Base-by-base conservation (phyloP, 2,888 invertebrate species). In the Caenorhabditis sp. region DNA sequence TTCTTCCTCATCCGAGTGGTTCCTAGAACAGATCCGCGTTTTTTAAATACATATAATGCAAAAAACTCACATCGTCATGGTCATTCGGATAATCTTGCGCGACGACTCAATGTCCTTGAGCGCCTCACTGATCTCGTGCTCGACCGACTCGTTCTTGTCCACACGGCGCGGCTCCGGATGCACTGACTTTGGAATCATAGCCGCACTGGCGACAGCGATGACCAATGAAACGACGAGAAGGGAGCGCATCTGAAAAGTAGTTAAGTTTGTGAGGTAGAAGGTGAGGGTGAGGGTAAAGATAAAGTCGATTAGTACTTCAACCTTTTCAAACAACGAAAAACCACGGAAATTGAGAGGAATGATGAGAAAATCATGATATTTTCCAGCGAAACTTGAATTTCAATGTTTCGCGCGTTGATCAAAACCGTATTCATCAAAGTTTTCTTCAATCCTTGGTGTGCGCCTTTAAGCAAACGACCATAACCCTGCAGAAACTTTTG, bases 111-210 rank as follows among this genome's bases (percentile, higher is more conserved):
- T 77, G 20, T 68, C 69, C 26, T 69, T 77, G 35, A 77, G 69
- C 1, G 69, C 77, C 18, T 77, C 68, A n/a, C 55, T 69, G 50
- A 77, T 77, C 28, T 69, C 62, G 15, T 56, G 69, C 37, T 77
- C 62, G 6, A 77, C 40, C n/a, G 77, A 69, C 0, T 62, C 47
- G n/a, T 77, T 69, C 1, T 62, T 26, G 50, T 77, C 69, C 20
- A 68, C 18, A 4, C 67, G 68, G 28, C 62, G 69, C 5, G 62
- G 68, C 28, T 69, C 77, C 56, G 50, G n/a, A 24, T 77, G 62
- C 22, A 55, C 28, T 15, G 76, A 53, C 32, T 69, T 77, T 11
- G 68, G 35, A 26, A 56, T 11, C 5, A 69, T n/a, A 20, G 61
- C 55, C 11, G 62, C 44, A 8, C 47, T 20, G 24, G 44, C 50